phyloP scores from a whole-genome alignment of 64 coral and sea anemone species.

The Exaiptasia diaphana region DNA sequence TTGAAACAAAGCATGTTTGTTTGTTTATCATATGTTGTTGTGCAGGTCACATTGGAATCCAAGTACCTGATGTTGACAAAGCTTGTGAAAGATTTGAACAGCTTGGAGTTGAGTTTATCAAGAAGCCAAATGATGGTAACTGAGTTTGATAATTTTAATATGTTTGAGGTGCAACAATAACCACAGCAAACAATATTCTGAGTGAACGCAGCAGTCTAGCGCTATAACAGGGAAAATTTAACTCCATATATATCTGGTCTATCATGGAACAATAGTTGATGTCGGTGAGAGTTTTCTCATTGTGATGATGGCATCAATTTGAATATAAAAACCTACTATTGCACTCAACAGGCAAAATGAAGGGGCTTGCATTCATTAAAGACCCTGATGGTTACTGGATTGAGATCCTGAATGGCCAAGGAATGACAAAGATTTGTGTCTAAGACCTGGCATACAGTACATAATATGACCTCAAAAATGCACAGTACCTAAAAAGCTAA shows the following conservation, averaged over 20 bases:
- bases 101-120: slow-evolving; percentile 82
- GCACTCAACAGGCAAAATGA: slow-evolving; percentile 80
- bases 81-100: slow-evolving; percentile 93
- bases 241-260: background rate
- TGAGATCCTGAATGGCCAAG: slow-evolving; percentile 76
- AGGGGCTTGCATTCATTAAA: slow-evolving; percentile 88
- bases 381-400: slow-evolving; percentile 98
- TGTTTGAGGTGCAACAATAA: background rate
- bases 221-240: no score
- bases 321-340: no score
- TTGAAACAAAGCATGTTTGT: no score
- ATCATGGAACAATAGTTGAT: background rate
- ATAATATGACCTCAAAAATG: no score
- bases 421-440: background rate
- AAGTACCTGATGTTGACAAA: slow-evolving; percentile 80
- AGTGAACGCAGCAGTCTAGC: no score
- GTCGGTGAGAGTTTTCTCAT: background rate
- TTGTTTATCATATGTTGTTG: background rate
- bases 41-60: slow-evolving; percentile 85
- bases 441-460: no score
- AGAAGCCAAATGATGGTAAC: slow-evolving; percentile 95
- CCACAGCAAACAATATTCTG: background rate
- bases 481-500: no score
- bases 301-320: no score
- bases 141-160: background rate